These are phyloP conservation scores for Epistrophe eligans DNA, from an alignment of 2,888 invertebrate genomes.

Conservation along the genomic window DNA sequence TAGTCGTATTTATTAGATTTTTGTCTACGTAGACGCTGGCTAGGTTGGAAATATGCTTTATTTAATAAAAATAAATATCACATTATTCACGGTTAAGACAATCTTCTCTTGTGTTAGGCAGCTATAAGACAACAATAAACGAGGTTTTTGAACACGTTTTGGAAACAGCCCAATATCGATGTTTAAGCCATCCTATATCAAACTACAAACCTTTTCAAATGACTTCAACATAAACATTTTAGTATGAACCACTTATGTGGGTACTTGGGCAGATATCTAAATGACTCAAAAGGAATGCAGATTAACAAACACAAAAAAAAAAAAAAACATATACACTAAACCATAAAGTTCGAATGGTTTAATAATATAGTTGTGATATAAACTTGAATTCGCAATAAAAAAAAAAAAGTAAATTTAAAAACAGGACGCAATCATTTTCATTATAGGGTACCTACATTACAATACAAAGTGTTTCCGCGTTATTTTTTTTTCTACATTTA, in stretches of 20 bases:
- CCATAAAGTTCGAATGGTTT: conserved; percentile 11
- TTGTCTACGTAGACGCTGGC: too few species aligned
- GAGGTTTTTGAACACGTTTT: too few species aligned
- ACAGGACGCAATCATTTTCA: conserved; percentile 35
- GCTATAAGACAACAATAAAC: too few species aligned
- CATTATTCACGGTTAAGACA: too few species aligned
- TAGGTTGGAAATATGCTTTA: too few species aligned
- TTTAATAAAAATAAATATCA: too few species aligned
- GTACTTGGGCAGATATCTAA: neutral
- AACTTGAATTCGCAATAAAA: conserved; percentile 18
- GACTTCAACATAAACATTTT: neutral
- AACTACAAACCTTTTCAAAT: neutral
- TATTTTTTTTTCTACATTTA: conserved; percentile 8
- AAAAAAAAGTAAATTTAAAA: neutral
- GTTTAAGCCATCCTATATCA: too few species aligned
- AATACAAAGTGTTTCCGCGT: conserved; percentile 51
- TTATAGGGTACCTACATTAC: conserved; percentile 30
- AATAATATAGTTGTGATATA: conserved; percentile 5
- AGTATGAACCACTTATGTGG: neutral
- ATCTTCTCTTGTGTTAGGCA: too few species aligned
- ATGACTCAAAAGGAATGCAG: neutral
- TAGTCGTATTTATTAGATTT: too few species aligned
- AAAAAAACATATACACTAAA: neutral
- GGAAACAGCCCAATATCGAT: too few species aligned
- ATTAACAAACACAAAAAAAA: neutral